These are phyloP conservation scores for Gasterosteus aculeatus DNA, from an alignment of 2,113 vertebrate genomes.

Conservation along the genomic window DNA sequence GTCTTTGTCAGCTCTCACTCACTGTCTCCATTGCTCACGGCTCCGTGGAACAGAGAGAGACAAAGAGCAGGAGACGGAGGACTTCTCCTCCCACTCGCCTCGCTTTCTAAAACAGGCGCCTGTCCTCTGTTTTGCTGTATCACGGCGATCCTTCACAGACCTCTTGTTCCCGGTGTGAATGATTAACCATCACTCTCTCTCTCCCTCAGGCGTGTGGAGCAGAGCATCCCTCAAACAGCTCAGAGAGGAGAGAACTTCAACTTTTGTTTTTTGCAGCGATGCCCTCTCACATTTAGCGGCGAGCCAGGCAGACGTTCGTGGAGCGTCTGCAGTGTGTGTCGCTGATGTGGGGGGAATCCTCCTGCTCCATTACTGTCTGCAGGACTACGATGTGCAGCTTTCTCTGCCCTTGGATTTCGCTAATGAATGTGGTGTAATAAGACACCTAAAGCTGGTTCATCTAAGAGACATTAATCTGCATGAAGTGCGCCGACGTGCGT, in stretches of 20 bases:
- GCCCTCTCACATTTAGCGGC: conserved; percentile 23
- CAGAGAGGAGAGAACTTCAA: conserved; percentile 44
- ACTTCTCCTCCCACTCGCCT: conserved; percentile 62
- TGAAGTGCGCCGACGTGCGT: conserved; percentile 2
- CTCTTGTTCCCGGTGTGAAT: conserved; percentile 73
- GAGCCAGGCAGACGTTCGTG: conserved; percentile 22
- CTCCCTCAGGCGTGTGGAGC: neutral
- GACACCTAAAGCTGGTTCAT: conserved; percentile 5
- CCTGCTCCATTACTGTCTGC: neutral
- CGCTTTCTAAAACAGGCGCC: conserved; percentile 38
- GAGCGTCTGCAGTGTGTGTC: neutral
- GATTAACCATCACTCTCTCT: conserved; percentile 63
- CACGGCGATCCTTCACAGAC: conserved; percentile 62
- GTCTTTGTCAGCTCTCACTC: conserved; percentile 27
- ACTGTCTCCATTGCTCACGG: conserved; percentile 34
- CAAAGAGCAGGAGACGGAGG: conserved; percentile 11
- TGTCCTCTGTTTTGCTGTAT: conserved; percentile 48
- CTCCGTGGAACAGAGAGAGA: conserved; percentile 18
- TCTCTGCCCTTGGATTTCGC: conserved; percentile 1
- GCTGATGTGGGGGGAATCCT: neutral
- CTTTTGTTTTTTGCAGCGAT: conserved; percentile 39
- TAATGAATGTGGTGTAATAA: conserved; percentile 23
- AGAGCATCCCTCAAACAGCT: conserved; percentile 50
- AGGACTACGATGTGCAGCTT: neutral
- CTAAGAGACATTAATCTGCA: conserved; percentile 31